phyloP scores from a whole-genome alignment of 2,113 vertebrate species.

The Otolemur garnettii region DNA sequence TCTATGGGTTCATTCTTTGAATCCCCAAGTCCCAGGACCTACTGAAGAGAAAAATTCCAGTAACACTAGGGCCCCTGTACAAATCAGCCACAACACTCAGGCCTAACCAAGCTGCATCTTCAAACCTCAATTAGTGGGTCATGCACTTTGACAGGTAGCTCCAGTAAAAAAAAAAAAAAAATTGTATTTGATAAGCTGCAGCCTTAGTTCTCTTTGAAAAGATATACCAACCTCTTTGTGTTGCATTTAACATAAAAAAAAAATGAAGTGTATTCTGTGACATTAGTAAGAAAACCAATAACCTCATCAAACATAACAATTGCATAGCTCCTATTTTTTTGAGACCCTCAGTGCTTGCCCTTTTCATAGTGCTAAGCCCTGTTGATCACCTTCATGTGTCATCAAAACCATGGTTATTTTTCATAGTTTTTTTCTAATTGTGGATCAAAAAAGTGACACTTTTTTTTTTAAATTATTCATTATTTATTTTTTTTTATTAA shows the following conservation, averaged over 20 bases:
- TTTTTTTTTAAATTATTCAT: neutral
- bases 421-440: neutral
- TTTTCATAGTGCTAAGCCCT: neutral
- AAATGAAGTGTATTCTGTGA: neutral
- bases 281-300: neutral
- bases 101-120: neutral
- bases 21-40: too few relatives aligned
- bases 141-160: neutral
- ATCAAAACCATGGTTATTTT: neutral
- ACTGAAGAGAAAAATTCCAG: too few relatives aligned
- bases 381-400: too few relatives aligned
- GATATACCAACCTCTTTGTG: neutral
- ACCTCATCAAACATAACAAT: neutral
- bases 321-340: neutral
- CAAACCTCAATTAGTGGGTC: too few relatives aligned
- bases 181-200: neutral
- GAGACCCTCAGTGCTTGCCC: neutral
- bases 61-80: too few relatives aligned
- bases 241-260: neutral
- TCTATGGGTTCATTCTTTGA: too few relatives aligned
- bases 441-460: neutral
- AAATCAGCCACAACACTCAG: fast-evolving
- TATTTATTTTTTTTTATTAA: too few relatives aligned
- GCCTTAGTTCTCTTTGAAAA: neutral
- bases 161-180: too few relatives aligned